A percentile compares a stretch with the other conserved stretches of the same genome.
These are phyloP conservation scores for Toxotes jaculatrix DNA, from an alignment of 2,113 vertebrate species.

Conservation along the genomic window DNA sequence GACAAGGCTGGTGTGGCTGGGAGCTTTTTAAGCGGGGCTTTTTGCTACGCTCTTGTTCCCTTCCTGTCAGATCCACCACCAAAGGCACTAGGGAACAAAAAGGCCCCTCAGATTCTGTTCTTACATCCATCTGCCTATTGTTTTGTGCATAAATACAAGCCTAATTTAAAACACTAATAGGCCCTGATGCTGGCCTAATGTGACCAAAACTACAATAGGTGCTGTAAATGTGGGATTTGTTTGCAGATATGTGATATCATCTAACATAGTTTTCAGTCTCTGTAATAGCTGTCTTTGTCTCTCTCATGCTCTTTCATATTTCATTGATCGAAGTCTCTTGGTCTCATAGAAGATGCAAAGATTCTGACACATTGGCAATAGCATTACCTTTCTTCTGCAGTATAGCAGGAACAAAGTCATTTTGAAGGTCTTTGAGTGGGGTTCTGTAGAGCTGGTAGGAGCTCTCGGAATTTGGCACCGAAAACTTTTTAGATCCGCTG, in stretches of 20 bases:
- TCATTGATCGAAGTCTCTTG: slow-evolving; percentile 34
- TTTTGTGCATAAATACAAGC: slow-evolving; percentile 73
- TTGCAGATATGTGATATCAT: slow-evolving; percentile 28
- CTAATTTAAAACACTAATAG: slow-evolving; percentile 69
- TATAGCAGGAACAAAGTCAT: slow-evolving; percentile 53
- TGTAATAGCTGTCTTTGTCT: slow-evolving; percentile 34
- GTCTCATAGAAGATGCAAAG: slow-evolving; percentile 32
- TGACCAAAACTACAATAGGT: slow-evolving; percentile 57
- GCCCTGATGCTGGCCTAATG: slow-evolving; percentile 62
- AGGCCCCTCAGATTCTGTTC: slow-evolving; percentile 64
- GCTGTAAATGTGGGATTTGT: slow-evolving; percentile 29
- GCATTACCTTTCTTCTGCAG: slow-evolving; percentile 24
- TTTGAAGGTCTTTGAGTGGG: slow-evolving; percentile 54
- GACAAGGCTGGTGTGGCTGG: slow-evolving; percentile 76
- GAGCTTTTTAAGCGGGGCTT: slow-evolving; percentile 75
- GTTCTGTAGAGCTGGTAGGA: slow-evolving; percentile 35
- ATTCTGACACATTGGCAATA: slow-evolving; percentile 37
- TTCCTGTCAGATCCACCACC: slow-evolving; percentile 76
- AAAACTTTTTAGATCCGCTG: slow-evolving; percentile 41
- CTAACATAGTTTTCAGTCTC: slow-evolving; percentile 3
- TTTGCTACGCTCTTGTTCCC: slow-evolving; percentile 71
- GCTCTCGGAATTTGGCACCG: slow-evolving; percentile 39
- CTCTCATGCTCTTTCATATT: slow-evolving; percentile 16
- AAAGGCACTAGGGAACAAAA: slow-evolving; percentile 74
- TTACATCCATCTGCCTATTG: slow-evolving; percentile 63